Evolutionary conservation across 2,113 vertebrate genomes (phyloP).

Genomic region (Mobula birostris): DNA sequence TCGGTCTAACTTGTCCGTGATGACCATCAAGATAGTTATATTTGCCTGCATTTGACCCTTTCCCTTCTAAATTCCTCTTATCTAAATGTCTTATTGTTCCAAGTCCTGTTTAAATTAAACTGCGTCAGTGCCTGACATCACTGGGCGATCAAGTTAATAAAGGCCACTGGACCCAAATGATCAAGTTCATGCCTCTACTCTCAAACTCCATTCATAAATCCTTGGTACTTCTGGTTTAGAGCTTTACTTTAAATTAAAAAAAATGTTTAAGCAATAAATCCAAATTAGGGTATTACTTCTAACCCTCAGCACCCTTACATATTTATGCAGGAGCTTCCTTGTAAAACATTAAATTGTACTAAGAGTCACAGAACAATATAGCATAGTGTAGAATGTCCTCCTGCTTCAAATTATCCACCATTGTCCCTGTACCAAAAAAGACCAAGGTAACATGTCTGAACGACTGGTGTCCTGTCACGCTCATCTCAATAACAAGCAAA

Average conservation of each 20-base stretch:
- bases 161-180: not conserved
- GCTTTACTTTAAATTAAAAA: not conserved
- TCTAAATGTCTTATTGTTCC: too few relatives aligned
- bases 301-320: not conserved
- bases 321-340: not conserved
- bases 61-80: too few relatives aligned
- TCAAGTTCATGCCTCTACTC: not conserved
- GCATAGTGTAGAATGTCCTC: too few relatives aligned
- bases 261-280: not conserved
- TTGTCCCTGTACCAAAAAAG: too few relatives aligned
- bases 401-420: too few relatives aligned
- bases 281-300: not conserved
- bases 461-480: too few relatives aligned
- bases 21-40: not conserved
- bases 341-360: not conserved
- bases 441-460: too few relatives aligned
- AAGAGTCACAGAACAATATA: too few relatives aligned
- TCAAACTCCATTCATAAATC: not conserved
- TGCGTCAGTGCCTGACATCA: not conserved
- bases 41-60: too few relatives aligned
- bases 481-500: too few relatives aligned
- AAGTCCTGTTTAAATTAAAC: not conserved
- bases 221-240: too few relatives aligned
- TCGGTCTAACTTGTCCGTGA: not conserved
- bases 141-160: not conserved